Base-by-base conservation (phyloP, 2,113 vertebrate species). In the Phylloscopus whistleri region DNA sequence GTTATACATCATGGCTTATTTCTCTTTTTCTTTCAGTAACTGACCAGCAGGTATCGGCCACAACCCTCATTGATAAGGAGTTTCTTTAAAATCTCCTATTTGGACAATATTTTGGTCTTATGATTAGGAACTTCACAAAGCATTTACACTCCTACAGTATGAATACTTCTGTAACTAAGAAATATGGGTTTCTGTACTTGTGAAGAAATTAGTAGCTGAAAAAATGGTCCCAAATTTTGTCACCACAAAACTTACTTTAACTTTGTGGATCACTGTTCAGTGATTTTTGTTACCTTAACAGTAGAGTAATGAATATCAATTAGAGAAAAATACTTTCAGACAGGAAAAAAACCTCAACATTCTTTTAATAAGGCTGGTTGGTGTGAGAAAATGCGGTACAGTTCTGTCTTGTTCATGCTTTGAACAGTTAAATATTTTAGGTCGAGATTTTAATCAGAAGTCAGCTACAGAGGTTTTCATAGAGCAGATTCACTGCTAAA, bases 261-360 rank as follows among this genome's bases (percentile, higher is more conserved):
- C 8, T 66, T 73, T 81, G 20, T 87, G 19, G 15, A 64, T 37
- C 9, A 35, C 5, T 69, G 5, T 62, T 76, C 28, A 77, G 37
- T 82, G 44, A n/a, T 43, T 89, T 84, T 86, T 80, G 5, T 76
- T 83, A 70, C 31, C 16, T 72, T 74, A 92, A 60, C 8, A 58
- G 4, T 6, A 62, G 6, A 1, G 2, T 31, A 77, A 74, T 63
- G 13, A 66, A 79, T 35, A 79, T 59, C 10, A 67, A 39, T 52
- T 51, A 52, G 15, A 59, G 31, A 74, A 73, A 84, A 84, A 21
- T 69, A 33, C 28, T 18, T 78, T 64, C 15, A 79, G 58, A 69
- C 8, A 46, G 6, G 13, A 13, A 2, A 55, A 78, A 75, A 28
- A 22, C 15, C 0, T 0, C 6, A 23, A 23, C 5, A 27, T 75